phyloP scores from a whole-genome alignment of 2,797 vertebrate species.

The Bradypodion ventrale region DNA sequence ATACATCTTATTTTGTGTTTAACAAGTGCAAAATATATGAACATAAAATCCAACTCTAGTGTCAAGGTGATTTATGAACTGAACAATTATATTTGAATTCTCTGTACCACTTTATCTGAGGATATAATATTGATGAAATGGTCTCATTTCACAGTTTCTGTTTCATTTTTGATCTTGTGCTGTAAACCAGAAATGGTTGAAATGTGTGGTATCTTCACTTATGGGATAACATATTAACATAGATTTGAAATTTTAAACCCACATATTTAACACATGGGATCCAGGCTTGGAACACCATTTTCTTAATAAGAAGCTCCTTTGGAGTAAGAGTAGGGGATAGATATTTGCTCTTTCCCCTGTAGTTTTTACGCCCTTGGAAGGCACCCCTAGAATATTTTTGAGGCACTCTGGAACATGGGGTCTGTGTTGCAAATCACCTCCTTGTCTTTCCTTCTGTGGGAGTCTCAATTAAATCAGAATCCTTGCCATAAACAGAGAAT shows the following conservation, averaged over 20 bases:
- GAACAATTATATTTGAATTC: not conserved
- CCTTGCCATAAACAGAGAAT: not conserved
- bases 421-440: not conserved
- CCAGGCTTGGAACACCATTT: not conserved
- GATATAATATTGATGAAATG: slow-evolving; percentile 12
- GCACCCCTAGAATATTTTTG: not conserved
- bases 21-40: slow-evolving; percentile 2
- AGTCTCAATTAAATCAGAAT: not conserved
- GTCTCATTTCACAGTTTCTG: slow-evolving; percentile 7
- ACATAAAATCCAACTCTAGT: not conserved
- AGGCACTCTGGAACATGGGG: not conserved
- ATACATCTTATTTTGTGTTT: slow-evolving; percentile 32
- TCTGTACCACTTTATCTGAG: not conserved
- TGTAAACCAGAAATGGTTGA: slow-evolving; percentile 9
- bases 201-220: slow-evolving; percentile 11
- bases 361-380: not conserved
- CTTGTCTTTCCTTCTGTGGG: not conserved
- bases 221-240: slow-evolving; percentile 1
- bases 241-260: not conserved
- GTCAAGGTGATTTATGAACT: not conserved
- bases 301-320: not conserved
- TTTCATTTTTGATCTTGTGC: not conserved
- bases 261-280: not conserved
- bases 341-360: not conserved
- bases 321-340: too few relatives aligned